Base-by-base conservation (phyloP, 1,140 invertebrate species). In the Zophobas atratus region DNA sequence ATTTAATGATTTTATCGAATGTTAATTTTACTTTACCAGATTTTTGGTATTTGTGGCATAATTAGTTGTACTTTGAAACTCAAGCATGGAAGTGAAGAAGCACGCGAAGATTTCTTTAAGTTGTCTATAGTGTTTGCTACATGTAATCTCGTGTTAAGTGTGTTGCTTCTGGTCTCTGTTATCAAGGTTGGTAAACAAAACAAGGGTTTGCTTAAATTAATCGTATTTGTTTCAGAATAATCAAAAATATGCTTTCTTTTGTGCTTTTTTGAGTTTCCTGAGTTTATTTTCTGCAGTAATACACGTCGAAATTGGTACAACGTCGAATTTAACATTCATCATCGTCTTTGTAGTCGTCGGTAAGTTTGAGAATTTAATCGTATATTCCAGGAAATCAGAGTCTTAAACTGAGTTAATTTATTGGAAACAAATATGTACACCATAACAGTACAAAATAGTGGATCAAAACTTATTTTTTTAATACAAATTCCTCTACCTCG, bases 221-320 rank as follows among this genome's bases (percentile, higher is more conserved):
- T 20, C 20, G 20, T 20, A 20, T 20, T 20, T 20, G 20, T 81
- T 81, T 49, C 75, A 83, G 81, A 83, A 73, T 70, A 81, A 82
- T 70, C 80, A 83, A 39, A 83, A 83, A 78, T 83, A 80, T 72
- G 82, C 82, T 33, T 83, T 83, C 55, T 39, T 83, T 1, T 83
- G 82, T 57, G 82, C 82, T n/a, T 75, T 82, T 34, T 53, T 83
- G 20, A 82, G 82, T 70, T 83, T 83, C 46, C 49, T 83, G 36
- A 82, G 81, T 43, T 57, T 83, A 3, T 82, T 83, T 75, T 78
- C 81, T 6, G 81, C 82, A 4, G 81, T 80, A 8, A 79, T 83
- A 20, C 81, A 83, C 49, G 81, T 83, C 51, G 82, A 83, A 73
- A 81, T 80, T 57, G 76, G 78, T 33, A 82, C 81, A 6, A 81